Evolutionary conservation across 37 sponge, comb jelly and placozoan genomes (phyloP), one percentile per base, ranked within the genome.

Genomic region (Ianthella basta): DNA sequence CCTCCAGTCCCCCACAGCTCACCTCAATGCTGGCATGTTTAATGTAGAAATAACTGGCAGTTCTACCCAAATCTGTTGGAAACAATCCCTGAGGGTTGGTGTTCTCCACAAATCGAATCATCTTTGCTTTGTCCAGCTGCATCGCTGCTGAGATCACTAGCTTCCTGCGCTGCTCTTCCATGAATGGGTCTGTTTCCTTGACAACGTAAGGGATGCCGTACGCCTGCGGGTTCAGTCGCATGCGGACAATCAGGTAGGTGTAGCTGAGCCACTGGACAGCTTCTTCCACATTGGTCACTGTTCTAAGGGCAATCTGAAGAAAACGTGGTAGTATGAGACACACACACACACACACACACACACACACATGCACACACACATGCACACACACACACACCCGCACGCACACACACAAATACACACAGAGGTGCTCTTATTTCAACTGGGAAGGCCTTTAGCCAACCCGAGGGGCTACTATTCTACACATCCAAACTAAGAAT

Each of bases 221-320:
- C 56, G 87, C 87, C 23, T 92, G 83, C 30, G 97, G 99, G 64
- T 94, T 96, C 38, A 60, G 69, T 60, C 66, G 55, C 94, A 96
- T 92, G 6, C 99, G 53, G 14, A 96, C 89, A 84, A 81, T 91
- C 29, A 98, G 83, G 72, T 93, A 98, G 27, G 97, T 96, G 83
- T 96, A 98, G 68, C 86, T 91, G 23, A 98, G 90, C 99, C 99
- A 98, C 88, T 92, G 89, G 4, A 96, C 92, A 0, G 95, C 99
- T 75, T 98, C 99, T 0, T 93, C 94, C 29, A 98, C 80, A 27
- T 73, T 95, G 37, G 79, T 89, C n/a, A 98, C 95, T 12, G 97
- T 96, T 25, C 96, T 92, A 50, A 96, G 87, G 15, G 90, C 79
- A 77, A 94, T 89, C 95, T 96, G 86, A 14, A 30, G 39, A 14